Evolutionary conservation across 2,113 vertebrate species (phyloP), one percentile per base, ranked within the genome.

Genomic region (Ariopsis seemanni): DNA sequence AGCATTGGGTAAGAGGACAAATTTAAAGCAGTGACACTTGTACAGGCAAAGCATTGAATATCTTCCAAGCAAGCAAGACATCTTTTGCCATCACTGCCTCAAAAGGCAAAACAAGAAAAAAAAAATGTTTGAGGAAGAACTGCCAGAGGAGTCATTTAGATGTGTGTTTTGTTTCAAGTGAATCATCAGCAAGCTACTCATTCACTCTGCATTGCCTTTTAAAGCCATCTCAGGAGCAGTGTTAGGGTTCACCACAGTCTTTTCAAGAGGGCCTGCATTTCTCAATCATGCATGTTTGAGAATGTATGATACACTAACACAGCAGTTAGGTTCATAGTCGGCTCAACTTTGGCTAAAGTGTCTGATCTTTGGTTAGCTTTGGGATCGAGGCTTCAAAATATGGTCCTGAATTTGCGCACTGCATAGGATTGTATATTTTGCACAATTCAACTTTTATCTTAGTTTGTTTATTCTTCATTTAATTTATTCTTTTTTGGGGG

Each of bases 21-120:
- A 91, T 86, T 83, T 87, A 77, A 0, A 27, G 50, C 22, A 12
- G n/a, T 60, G 58, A 80, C 72, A 84, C 50, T 63, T 27, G 52
- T 48, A 42, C 7, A 57, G 63, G 18, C 55, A 58, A 58, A 75
- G 52, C 34, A 63, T 65, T 85, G 65, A 85, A 72, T 78, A 69
- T 55, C 79, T 83, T 50, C 72, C 63, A 67, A 80, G 85, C 42
- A 48, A 60, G 78, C 42, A 58, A 58, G 34, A 12, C 10, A 62
- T 82, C 84, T 82, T 85, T 79, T 69, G 42, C 52, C 60, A 9
- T 78, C 82, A 89, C 80, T 91, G 85, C 94, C 91, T 42, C 91
- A 93, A 94, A 95, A 94, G 93, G 93, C 91, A 94, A 93, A 95
- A 94, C 90, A 89, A 91, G 86, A 85, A 18, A 90, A 88, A 83